Evolutionary conservation across 2,797 vertebrate genomes (phyloP).

Genomic region (Galaxias olidus): DNA sequence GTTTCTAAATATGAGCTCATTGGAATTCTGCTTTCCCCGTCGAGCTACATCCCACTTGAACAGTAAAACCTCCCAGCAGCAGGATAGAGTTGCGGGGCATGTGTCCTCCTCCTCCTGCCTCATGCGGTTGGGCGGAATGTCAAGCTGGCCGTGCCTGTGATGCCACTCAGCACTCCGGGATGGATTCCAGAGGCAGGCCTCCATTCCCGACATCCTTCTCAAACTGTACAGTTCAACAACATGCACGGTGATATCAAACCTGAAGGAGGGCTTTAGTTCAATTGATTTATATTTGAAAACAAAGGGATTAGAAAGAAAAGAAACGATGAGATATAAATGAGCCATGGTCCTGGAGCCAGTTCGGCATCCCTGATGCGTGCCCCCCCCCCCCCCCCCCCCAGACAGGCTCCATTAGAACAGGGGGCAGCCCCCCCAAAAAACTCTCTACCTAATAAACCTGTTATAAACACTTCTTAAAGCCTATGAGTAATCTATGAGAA

Average conservation of each 20-base stretch:
- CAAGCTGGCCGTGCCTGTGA: not conserved
- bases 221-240: no score
- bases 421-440: conserved; percentile 29
- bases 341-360: not conserved
- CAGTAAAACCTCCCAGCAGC: conserved; percentile 3
- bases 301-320: not conserved
- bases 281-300: no score
- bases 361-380: conserved; percentile 28
- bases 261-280: no score
- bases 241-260: no score
- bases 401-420: conserved; percentile 35
- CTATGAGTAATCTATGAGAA: no score
- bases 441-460: no score
- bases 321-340: not conserved
- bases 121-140: not conserved
- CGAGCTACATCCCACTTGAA: conserved; percentile 5
- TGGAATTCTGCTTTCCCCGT: conserved; percentile 20
- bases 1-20: conserved; percentile 25
- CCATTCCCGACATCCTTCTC: no score
- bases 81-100: conserved; percentile 4
- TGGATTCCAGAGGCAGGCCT: no score
- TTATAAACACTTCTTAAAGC: no score
- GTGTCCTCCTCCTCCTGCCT: not conserved
- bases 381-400: conserved; percentile 21
- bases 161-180: no score